phyloP scores from a whole-genome alignment of 2,888 invertebrate species.

The Pherbina coryleti region DNA sequence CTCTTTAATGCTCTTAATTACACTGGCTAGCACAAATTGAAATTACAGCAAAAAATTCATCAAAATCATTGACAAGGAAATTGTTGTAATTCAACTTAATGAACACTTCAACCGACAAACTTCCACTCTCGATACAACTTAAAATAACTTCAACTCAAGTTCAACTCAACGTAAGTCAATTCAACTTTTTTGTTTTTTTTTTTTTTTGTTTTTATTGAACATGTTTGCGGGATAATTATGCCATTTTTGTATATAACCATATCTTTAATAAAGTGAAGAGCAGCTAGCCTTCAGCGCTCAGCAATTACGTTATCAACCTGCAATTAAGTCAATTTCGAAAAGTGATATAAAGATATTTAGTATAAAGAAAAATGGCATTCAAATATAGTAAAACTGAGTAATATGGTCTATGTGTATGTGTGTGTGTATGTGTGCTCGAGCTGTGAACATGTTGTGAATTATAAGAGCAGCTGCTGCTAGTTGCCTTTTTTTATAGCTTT shows the following conservation, averaged over 20 bases:
- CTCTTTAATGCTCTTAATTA: not conserved
- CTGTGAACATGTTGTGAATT: conserved; percentile 11
- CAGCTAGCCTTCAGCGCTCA: not conserved
- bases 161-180: not conserved
- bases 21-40: not conserved
- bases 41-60: not conserved
- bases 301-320: conserved; percentile 9
- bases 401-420: no score
- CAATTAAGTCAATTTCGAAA: not conserved
- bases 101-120: no score
- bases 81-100: no score
- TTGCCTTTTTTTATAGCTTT: not conserved
- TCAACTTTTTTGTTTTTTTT: no score
- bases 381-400: not conserved
- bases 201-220: no score
- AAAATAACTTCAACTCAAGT: not conserved
- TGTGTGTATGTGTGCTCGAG: no score
- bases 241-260: not conserved
- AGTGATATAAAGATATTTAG: not conserved
- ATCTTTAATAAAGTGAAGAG: not conserved
- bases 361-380: not conserved
- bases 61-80: not conserved
- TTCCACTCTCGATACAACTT: not conserved
- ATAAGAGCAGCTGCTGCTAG: conserved; percentile 6
- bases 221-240: no score